Base-by-base conservation (phyloP, 2,113 vertebrate genomes). In the Pipra filicauda region DNA sequence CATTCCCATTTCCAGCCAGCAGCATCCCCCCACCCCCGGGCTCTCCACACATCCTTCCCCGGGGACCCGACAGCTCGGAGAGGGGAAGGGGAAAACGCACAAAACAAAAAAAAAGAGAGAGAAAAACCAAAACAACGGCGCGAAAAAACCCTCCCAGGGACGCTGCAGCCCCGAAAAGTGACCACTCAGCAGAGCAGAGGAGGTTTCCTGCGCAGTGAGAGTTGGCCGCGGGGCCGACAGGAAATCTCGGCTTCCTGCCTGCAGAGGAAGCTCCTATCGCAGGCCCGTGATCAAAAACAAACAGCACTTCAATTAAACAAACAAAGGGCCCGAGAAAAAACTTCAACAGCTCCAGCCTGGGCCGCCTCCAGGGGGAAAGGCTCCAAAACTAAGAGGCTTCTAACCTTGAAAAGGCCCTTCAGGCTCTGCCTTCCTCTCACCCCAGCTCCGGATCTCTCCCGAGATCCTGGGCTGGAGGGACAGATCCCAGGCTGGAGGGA, bases 171-270 rank as follows among this genome's bases (percentile, higher is more conserved):
- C 37, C 12, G 4, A 90, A 96, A 96, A 96, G 91, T 83, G 97
- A 96, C 65, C 93, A 82, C 95, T 96, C 96, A 96, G 96, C 96
- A 96, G 91, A 87, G 95, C 19, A 37, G 37, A 37, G 7, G 31
- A 83, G 41, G 92, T 92, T 97, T 97, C 96, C 96, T 97, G 95
- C 82, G 4, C 93, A 96, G 92, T 88, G 96, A 97, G 96, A 97
- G 96, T 95, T 96, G 96, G 96, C 94, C 16, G 0, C 8, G 77
- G 14, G 41, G 7, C 21, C 48, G 28, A 85, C 96, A 97, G 97
- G 97, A 97, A 97, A 96, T 93, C 95, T 81, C 58, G n/a, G 96
- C 81, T 97, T 97, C 97, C 97, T 97, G 97, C 96, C 91, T 95
- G 89, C 92, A 94, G 88, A 96, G 93, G 96, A 92, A 90, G 92